Percentiles rank a stretch among this genome's conserved stretches.
phyloP scores from a whole-genome alignment of 2,888 invertebrate species.

The Torymus texanus region DNA sequence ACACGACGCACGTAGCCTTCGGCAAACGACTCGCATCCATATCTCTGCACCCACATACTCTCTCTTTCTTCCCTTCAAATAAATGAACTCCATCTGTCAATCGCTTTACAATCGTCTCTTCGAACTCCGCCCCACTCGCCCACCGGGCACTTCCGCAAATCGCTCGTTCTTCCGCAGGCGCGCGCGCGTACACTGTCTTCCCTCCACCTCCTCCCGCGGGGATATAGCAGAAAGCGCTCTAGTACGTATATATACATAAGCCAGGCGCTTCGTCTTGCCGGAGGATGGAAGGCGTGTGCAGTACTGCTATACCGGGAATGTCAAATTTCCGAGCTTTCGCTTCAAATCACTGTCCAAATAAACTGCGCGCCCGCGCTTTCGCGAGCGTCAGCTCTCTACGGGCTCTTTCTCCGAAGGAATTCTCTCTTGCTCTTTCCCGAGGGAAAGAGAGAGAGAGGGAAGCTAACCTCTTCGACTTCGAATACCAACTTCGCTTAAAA shows the following conservation, averaged over 20 bases:
- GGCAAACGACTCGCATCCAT: background rate
- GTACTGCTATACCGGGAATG: slow-evolving; percentile 62
- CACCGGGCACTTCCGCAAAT: slow-evolving; percentile 43
- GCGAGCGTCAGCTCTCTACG: slow-evolving; percentile 58
- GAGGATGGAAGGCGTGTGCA: too few species aligned
- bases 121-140: background rate
- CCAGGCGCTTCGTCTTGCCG: background rate
- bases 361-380: slow-evolving; percentile 54
- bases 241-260: slow-evolving; percentile 3
- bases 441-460: slow-evolving; percentile 34
- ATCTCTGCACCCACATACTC: background rate
- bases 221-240: slow-evolving; percentile 4
- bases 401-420: slow-evolving; percentile 60
- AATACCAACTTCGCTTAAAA: slow-evolving; percentile 64
- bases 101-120: slow-evolving; percentile 53
- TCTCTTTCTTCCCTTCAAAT: background rate
- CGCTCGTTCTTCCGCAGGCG: background rate
- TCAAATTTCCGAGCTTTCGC: slow-evolving; percentile 69
- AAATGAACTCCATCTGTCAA: slow-evolving; percentile 56
- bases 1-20: too few species aligned
- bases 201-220: slow-evolving; percentile 11
- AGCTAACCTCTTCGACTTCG: slow-evolving; percentile 57
- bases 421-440: slow-evolving; percentile 36
- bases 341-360: slow-evolving; percentile 69
- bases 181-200: background rate